These are phyloP conservation scores for Scaptodrosophila lebanonensis DNA, from an alignment of 1,140 invertebrate species.

Conservation along the genomic window DNA sequence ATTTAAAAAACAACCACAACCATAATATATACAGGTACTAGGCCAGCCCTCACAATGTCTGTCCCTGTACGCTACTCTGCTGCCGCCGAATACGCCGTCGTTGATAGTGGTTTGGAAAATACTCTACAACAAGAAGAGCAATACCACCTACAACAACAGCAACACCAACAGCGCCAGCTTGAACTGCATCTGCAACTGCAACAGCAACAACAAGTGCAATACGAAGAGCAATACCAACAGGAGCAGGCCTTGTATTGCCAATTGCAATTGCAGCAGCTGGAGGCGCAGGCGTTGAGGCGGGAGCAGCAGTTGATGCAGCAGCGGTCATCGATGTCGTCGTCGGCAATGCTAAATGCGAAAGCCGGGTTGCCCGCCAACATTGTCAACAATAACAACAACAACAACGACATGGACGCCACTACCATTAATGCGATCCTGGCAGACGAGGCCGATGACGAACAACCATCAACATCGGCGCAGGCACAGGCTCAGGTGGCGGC, in stretches of 20 bases:
- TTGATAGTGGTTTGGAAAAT: slow-evolving; percentile 75
- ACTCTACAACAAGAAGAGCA: slow-evolving; percentile 70
- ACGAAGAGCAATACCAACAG: slow-evolving; percentile 42
- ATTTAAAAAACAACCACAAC: slow-evolving; percentile 28
- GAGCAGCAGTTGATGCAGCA: slow-evolving; percentile 75
- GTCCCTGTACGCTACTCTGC: slow-evolving; percentile 78
- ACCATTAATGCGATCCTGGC: slow-evolving; percentile 69
- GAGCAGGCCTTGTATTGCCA: slow-evolving; percentile 64
- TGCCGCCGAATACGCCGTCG: slow-evolving; percentile 76
- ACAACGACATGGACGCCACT: slow-evolving; percentile 52
- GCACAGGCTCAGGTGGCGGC: slow-evolving; percentile 45
- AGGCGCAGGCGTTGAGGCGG: slow-evolving; percentile 60
- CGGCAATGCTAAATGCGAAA: slow-evolving; percentile 64
- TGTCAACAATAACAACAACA: slow-evolving; percentile 31
- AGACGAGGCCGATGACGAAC: slow-evolving; percentile 65
- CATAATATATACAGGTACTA: slow-evolving; percentile 73
- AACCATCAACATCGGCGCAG: slow-evolving; percentile 70
- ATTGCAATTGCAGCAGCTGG: slow-evolving; percentile 31
- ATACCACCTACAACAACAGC: slow-evolving; percentile 58
- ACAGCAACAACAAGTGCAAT: slow-evolving; percentile 17
- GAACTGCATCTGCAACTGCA: slow-evolving; percentile 35
- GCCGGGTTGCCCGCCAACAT: slow-evolving; percentile 47
- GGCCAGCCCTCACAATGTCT: slow-evolving; percentile 78
- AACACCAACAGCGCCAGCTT: slow-evolving; percentile 38
- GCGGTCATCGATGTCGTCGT: slow-evolving; percentile 75